Evolutionary conservation across 2,797 vertebrate genomes (phyloP).

Genomic region (Choloepus didactylus): DNA sequence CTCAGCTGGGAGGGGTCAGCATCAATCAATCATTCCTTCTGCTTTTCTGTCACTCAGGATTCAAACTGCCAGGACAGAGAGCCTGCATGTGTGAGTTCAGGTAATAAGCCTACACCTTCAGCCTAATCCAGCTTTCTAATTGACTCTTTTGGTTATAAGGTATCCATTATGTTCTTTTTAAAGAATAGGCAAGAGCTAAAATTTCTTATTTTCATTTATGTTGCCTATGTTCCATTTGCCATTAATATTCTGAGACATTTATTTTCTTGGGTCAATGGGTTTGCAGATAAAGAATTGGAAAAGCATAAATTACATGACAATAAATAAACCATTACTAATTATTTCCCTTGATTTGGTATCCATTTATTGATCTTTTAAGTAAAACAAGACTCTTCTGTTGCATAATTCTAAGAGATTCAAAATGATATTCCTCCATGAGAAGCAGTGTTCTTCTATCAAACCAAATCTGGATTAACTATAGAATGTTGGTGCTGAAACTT

Average conservation of each 20-base stretch:
- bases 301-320: not conserved
- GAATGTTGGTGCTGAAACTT: not conserved
- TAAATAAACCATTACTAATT: slow-evolving; percentile 30
- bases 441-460: too few relatives aligned
- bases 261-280: not conserved
- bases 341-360: slow-evolving; percentile 58
- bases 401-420: not conserved
- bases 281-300: slow-evolving; percentile 31
- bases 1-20: not conserved
- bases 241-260: slow-evolving; percentile 55
- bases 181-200: slow-evolving; percentile 5
- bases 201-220: not conserved
- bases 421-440: not conserved
- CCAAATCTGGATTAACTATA: not conserved
- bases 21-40: not conserved
- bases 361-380: slow-evolving; percentile 37
- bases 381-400: slow-evolving; percentile 38
- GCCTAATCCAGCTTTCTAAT: not conserved
- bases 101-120: not conserved
- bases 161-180: not conserved
- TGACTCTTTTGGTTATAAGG: not conserved
- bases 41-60: not conserved
- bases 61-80: not conserved
- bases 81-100: not conserved
- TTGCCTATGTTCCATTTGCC: not conserved